Percentiles rank a stretch among this genome's conserved stretches.
Conservation (phyloP, 2,797 vertebrate species). For the Cossypha heuglini region DNA sequence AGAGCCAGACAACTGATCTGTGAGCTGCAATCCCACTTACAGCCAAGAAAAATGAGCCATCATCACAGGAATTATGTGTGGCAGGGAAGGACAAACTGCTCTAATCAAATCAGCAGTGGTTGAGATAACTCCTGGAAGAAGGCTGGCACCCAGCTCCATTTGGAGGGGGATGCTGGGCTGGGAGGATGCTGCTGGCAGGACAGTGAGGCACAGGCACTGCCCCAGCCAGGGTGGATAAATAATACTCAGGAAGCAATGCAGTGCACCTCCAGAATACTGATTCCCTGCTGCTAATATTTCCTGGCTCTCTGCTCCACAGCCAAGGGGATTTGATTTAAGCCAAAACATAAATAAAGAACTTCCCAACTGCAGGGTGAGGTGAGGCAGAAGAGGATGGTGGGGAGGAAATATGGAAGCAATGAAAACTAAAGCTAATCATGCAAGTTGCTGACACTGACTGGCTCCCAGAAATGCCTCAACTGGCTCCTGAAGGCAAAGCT, state of each 20-base stretch:
- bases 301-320: neutral
- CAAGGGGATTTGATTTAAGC: neutral
- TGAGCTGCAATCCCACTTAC: constrained; percentile 49
- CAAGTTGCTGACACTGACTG: neutral
- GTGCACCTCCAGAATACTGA: neutral
- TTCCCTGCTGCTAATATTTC: neutral
- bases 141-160: neutral
- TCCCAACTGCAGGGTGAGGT: neutral
- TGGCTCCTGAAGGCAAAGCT: neutral
- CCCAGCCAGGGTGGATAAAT: neutral
- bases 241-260: neutral
- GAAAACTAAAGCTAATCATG: neutral
- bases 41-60: constrained; percentile 68
- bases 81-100: constrained; percentile 69
- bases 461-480: neutral
- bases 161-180: neutral
- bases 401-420: neutral
- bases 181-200: constrained; percentile 17
- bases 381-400: neutral
- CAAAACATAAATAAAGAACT: neutral
- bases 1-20: constrained; percentile 38
- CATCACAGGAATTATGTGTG: constrained; percentile 55
- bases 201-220: neutral
- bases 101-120: constrained; percentile 15
- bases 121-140: constrained; percentile 29